Base-by-base conservation (phyloP, 2,888 invertebrate species). In the Melanotus villosus region DNA sequence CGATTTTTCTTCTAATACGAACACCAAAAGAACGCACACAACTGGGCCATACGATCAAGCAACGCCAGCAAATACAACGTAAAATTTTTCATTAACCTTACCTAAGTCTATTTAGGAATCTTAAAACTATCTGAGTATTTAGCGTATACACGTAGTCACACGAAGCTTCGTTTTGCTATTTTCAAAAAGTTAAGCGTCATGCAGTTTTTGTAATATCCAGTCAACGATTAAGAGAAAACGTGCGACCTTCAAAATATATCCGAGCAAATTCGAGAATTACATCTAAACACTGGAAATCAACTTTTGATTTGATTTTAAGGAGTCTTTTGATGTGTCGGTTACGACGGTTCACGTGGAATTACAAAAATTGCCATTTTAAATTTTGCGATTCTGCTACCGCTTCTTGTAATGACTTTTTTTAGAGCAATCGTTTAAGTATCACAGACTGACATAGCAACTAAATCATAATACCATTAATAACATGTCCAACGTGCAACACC, bases 371-470 rank as follows among this genome's bases (percentile, higher is more conserved):
- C 56, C 12, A 3, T 56, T 12, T 36, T 56, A 62, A n/a, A 66
- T 63, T 56, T 69, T 68, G 45, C 60, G 43, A 72, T 59, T 66
- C 57, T 67, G 65, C 65, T 60, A 72, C 65, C 64, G 77, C 78
- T 78, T 78, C 79, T 78, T 79, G 75, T 80, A 77, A 79, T 79
- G 79, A 80, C 79, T 68, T 62, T n/a, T n/a, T 69, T 63, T 80
- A 80, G 81, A 82, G 81, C 82, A 81, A 82, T 81, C 80, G 79
- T 80, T 79, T 78, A 80, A 80, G 82, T 84, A 85, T 85, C 85
- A 85, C 85, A 85, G 85, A 84, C 83, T 83, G 84, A 83, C 82
- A 83, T 84, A 84, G 85, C 85, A 84, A 84, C 81, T 80, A 81
- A 81, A 77, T 71, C 70, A 75, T 72, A 72, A 74, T 64, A 73